A percentile compares a stretch with the other conserved stretches of the same genome.
Evolutionary conservation across 2,888 invertebrate genomes (phyloP).

Genomic region (Tillus elongatus): DNA sequence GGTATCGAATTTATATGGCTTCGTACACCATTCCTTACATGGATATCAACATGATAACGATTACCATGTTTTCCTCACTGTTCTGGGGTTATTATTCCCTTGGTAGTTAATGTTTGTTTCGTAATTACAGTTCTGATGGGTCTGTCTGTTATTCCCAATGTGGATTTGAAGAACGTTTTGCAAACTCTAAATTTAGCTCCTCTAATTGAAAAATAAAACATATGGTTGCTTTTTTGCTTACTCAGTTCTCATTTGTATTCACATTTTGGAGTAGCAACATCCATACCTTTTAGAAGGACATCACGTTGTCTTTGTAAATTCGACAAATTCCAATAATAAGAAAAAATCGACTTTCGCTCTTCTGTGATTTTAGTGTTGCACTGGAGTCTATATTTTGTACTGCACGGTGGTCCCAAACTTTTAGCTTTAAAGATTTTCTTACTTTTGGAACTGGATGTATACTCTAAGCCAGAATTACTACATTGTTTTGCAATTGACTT

Average conservation of each 20-base stretch:
- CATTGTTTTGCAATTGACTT: too few relatives aligned
- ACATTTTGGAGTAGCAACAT: constrained; percentile 18
- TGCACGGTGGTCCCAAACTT: constrained; percentile 14
- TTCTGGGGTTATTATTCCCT: constrained; percentile 16
- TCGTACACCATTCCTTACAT: constrained; percentile 18
- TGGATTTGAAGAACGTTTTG: constrained; percentile 18
- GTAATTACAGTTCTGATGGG: constrained; percentile 18
- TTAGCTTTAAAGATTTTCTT: constrained; percentile 17
- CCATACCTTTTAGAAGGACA: constrained; percentile 18
- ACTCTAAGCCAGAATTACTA: too few relatives aligned
- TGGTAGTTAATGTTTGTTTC: constrained; percentile 10
- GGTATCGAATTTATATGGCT: constrained; percentile 23
- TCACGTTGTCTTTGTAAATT: constrained; percentile 18
- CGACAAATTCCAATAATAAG: constrained; percentile 16
- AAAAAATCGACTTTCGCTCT: constrained; percentile 17
- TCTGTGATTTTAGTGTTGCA: constrained; percentile 19
- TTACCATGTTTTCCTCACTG: constrained; percentile 15
- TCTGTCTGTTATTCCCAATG: constrained; percentile 16
- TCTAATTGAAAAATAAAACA: constrained; percentile 18
- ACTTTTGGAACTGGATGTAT: too few relatives aligned
- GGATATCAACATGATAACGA: constrained; percentile 11
- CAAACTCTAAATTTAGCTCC: constrained; percentile 14
- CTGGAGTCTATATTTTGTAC: constrained; percentile 21
- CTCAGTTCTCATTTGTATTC: constrained; percentile 16
- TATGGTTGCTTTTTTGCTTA: constrained; percentile 16